phyloP scores from a whole-genome alignment of 64 coral and sea anemone species.

The Actinia tenebrosa region DNA sequence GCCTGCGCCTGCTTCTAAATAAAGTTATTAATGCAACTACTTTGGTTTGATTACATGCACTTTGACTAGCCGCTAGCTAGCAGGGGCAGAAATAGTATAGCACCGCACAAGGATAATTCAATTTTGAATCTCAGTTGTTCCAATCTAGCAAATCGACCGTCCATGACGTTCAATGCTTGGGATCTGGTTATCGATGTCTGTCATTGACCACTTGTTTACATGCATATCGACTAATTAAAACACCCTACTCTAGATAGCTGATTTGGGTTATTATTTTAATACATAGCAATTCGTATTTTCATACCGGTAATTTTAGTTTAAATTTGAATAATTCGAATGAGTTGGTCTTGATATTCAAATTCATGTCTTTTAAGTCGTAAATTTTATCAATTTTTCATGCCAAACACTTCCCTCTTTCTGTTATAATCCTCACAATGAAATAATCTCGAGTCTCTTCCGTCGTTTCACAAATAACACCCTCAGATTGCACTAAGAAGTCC shows the following conservation, averaged over 20 bases:
- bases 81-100: too few species aligned
- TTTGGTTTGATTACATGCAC: not conserved
- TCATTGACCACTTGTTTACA: not conserved
- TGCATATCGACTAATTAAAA: not conserved
- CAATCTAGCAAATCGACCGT: too few species aligned
- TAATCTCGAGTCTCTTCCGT: not conserved
- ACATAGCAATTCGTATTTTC: not conserved
- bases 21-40: too few species aligned
- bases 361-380: not conserved
- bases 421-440: not conserved
- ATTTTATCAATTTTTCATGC: conserved; percentile 4
- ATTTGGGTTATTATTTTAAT: not conserved
- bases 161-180: too few species aligned
- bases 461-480: not conserved
- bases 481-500: not conserved
- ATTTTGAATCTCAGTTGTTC: too few species aligned
- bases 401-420: not conserved
- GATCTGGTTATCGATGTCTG: too few species aligned
- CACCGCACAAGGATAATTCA: too few species aligned
- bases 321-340: not conserved
- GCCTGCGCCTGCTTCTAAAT: not conserved
- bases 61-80: too few species aligned
- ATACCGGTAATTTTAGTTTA: not conserved
- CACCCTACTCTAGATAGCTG: not conserved
- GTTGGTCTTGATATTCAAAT: not conserved